Conservation (phyloP, 1,140 invertebrate species). For the Drosophila mauritiana region DNA sequence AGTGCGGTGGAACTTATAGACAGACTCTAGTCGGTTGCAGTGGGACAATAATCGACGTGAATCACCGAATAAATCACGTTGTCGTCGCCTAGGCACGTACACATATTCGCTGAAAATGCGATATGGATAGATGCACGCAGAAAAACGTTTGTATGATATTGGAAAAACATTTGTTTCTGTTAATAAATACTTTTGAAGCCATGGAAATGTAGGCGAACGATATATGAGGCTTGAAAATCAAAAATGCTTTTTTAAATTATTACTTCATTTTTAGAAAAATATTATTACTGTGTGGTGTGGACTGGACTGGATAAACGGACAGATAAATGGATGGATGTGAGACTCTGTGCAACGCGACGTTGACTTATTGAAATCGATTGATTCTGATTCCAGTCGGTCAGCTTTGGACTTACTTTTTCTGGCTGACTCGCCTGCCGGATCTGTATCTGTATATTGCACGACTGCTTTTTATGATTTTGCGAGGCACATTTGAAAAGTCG, state of each 20-base stretch:
- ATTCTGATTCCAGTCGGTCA: slow-evolving; percentile 46
- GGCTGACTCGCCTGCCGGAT: slow-evolving; percentile 30
- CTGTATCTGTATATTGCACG: slow-evolving; percentile 58
- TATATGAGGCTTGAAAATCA: too few species aligned
- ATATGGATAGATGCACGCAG: slow-evolving; percentile 3
- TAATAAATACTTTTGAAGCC: too few species aligned
- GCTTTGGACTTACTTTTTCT: slow-evolving; percentile 11
- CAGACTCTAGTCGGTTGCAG: slow-evolving; percentile 5
- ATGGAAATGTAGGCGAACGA: too few species aligned
- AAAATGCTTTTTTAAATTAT: too few species aligned
- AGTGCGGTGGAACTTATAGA: slow-evolving; percentile 6
- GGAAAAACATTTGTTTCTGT: too few species aligned
- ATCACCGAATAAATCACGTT: slow-evolving; percentile 64
- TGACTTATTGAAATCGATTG: slow-evolving; percentile 71
- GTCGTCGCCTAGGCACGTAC: slow-evolving; percentile 58
- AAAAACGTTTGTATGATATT: not conserved
- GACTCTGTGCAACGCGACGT: slow-evolving; percentile 29
- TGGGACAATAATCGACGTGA: slow-evolving; percentile 45
- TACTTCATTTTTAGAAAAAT: not conserved
- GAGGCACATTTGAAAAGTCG: slow-evolving; percentile 70
- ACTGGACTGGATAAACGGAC: slow-evolving; percentile 15
- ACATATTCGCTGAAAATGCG: slow-evolving; percentile 49
- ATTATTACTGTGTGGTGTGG: not conserved
- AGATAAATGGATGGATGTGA: slow-evolving; percentile 38
- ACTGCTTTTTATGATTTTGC: slow-evolving; percentile 28